Evolutionary conservation across 2,797 vertebrate species (phyloP).

Genomic region (Helicolenus hilgendorfi): DNA sequence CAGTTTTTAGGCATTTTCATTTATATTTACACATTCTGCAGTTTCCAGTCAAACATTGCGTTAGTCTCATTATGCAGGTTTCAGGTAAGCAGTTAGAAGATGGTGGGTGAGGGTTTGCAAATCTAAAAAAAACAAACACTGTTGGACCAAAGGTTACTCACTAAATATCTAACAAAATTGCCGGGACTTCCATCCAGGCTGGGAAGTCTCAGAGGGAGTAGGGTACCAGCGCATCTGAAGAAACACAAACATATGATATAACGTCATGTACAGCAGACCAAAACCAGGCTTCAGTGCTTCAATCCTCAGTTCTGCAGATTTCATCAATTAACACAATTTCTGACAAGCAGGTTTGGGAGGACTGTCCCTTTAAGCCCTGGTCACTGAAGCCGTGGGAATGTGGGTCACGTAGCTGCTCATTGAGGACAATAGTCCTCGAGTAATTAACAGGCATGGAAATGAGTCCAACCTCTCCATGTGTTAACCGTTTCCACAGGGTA

Average conservation of each 20-base stretch:
- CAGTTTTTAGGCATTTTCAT: neutral
- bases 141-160: conserved; percentile 90
- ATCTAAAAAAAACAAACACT: conserved; percentile 19
- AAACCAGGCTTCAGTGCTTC: conserved; percentile 47
- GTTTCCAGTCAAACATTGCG: conserved; percentile 14
- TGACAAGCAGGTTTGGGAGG: conserved; percentile 24
- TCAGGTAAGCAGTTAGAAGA: conserved; percentile 17
- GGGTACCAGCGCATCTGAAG: conserved; percentile 99
- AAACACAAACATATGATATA: conserved; percentile 71
- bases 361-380: conserved; percentile 75
- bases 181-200: conserved; percentile 99
- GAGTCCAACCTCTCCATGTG: conserved; percentile 40
- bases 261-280: conserved; percentile 65
- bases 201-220: conserved; percentile 95
- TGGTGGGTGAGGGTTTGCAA: neutral
- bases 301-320: conserved; percentile 27
- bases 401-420: conserved; percentile 67
- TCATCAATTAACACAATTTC: conserved; percentile 12
- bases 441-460: conserved; percentile 76
- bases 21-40: neutral
- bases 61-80: conserved; percentile 15
- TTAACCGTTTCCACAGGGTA: conserved; percentile 70
- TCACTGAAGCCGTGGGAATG: conserved; percentile 73
- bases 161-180: conserved; percentile 97
- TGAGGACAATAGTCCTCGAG: conserved; percentile 68